A percentile compares a stretch with the other conserved stretches of the same genome.
These are phyloP conservation scores for Sphaeridia pumilis DNA, from an alignment of 2,888 invertebrate genomes.

Conservation along the genomic window DNA sequence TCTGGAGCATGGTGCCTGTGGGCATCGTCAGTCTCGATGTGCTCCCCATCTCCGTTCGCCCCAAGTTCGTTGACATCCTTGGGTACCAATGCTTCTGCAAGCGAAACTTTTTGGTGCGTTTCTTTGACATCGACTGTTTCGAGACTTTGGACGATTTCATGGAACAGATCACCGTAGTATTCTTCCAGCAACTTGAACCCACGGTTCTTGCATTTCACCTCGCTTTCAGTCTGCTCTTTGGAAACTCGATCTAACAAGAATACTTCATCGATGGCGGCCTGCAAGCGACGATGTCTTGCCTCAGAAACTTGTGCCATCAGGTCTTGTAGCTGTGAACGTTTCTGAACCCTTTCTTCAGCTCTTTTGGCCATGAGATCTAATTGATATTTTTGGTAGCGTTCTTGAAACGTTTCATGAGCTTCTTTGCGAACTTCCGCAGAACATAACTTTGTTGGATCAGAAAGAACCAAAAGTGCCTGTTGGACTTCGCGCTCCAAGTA, in stretches of 20 bases:
- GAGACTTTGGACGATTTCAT: neutral
- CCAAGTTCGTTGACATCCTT: no score
- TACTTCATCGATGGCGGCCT: slow-evolving; percentile 9
- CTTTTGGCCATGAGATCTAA: neutral
- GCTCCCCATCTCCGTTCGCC: no score
- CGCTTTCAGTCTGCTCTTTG: neutral
- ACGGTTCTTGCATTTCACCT: neutral
- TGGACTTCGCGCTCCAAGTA: slow-evolving; percentile 6
- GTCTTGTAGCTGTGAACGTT: neutral
- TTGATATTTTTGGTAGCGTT: neutral
- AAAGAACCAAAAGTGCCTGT: neutral
- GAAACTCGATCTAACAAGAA: slow-evolving; percentile 1
- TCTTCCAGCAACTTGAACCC: slow-evolving; percentile 3
- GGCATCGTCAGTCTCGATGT: no score
- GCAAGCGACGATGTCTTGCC: neutral
- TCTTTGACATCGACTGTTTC: no score
- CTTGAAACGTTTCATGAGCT: neutral
- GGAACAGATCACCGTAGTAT: slow-evolving; percentile 7
- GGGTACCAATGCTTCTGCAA: no score
- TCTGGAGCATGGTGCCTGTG: no score
- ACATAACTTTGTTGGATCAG: neutral
- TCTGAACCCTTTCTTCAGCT: neutral
- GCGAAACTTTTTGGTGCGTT: no score
- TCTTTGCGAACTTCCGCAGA: neutral
- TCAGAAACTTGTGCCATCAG: slow-evolving; percentile 1